Conservation (phyloP, 2,888 invertebrate genomes). For the Tuberolachnus salignus region DNA sequence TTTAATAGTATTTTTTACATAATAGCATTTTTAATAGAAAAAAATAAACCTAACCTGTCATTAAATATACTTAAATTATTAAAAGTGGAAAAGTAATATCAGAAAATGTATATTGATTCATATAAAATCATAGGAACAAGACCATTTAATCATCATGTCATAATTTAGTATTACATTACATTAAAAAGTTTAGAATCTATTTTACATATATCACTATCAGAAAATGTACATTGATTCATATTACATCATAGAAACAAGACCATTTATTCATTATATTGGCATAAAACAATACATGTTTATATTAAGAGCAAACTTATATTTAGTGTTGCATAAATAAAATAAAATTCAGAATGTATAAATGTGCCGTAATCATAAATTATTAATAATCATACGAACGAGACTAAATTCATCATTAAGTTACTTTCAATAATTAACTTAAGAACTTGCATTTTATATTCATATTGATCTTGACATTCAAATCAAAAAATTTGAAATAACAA, state of each 20-base stretch:
- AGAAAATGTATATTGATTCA: constrained; percentile 36
- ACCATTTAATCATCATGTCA: constrained; percentile 34
- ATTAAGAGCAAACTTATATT: background rate
- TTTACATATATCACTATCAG: constrained; percentile 9
- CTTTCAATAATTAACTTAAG: background rate
- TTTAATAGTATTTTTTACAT: too few species aligned
- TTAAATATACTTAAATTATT: too few species aligned
- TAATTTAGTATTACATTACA: background rate
- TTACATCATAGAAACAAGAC: constrained; percentile 51
- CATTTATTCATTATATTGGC: constrained; percentile 42
- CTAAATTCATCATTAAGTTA: constrained; percentile 51
- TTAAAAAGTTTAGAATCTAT: background rate
- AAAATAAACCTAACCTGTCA: too few species aligned
- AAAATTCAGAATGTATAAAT: constrained; percentile 10
- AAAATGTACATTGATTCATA: constrained; percentile 40
- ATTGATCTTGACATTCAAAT: background rate
- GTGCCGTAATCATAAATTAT: constrained; percentile 25
- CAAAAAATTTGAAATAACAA: background rate
- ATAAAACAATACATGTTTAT: constrained; percentile 9
- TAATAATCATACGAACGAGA: constrained; percentile 52
- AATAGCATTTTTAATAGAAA: too few species aligned
- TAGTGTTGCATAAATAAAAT: background rate
- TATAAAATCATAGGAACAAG: constrained; percentile 40
- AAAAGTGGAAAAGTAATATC: background rate
- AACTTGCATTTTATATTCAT: background rate